Conservation (phyloP, 2,113 vertebrate species). For the Microtus richardsoni region DNA sequence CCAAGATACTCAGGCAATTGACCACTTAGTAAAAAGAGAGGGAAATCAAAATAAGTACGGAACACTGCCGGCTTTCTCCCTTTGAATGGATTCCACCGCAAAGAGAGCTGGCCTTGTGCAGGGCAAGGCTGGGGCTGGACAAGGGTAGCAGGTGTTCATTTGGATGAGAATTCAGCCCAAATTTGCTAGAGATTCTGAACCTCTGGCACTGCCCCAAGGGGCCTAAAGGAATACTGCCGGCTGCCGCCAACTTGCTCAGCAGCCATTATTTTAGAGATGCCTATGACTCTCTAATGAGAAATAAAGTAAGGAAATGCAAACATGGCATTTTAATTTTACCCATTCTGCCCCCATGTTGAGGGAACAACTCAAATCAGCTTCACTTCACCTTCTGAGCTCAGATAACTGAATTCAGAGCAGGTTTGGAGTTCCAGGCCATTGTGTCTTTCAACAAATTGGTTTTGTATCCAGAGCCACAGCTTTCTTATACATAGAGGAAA, state of each 20-base stretch:
- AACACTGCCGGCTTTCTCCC: slow-evolving; percentile 43
- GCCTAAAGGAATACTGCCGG: slow-evolving; percentile 57
- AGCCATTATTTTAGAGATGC: slow-evolving; percentile 21
- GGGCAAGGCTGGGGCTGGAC: slow-evolving; percentile 43
- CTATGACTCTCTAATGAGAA: slow-evolving; percentile 29
- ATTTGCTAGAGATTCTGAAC: slow-evolving; percentile 33
- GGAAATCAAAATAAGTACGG: neutral
- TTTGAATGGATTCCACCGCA: slow-evolving; percentile 61
- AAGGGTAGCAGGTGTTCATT: slow-evolving; percentile 79
- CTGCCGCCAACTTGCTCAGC: neutral
- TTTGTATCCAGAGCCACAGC: neutral
- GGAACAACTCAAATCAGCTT: neutral
- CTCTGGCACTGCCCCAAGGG: slow-evolving; percentile 62
- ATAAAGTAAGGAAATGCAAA: slow-evolving; percentile 23
- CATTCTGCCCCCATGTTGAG: neutral
- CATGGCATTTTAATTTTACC: neutral
- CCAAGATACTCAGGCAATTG: neutral
- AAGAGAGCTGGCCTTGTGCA: slow-evolving; percentile 53
- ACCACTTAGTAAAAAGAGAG: neutral
- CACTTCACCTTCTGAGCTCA: neutral
- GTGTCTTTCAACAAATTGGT: neutral
- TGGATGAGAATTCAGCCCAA: slow-evolving; percentile 72
- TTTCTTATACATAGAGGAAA: neutral
- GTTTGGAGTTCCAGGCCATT: neutral
- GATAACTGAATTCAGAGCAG: neutral